These are phyloP conservation scores for Paedocypris sp. DNA, from an alignment of 2,113 vertebrate species.

Conservation along the genomic window DNA sequence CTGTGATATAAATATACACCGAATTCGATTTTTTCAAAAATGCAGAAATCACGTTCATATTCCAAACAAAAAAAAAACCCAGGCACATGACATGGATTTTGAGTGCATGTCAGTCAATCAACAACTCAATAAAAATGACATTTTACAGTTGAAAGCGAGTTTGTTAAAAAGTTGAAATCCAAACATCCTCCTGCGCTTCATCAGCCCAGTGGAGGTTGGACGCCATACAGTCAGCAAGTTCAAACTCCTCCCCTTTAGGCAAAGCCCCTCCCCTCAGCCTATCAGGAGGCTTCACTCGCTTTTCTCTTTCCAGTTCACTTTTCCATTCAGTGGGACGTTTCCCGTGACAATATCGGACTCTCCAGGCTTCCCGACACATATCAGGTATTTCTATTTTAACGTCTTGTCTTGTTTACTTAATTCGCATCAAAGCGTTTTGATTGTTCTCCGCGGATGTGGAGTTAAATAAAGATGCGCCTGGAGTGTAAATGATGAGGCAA, in stretches of 20 bases:
- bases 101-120: too few relatives aligned
- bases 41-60: too few relatives aligned
- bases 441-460: neutral
- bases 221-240: neutral
- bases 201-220: neutral
- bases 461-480: neutral
- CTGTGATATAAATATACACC: too few relatives aligned
- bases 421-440: neutral
- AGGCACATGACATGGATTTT: too few relatives aligned
- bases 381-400: slow-evolving; percentile 51
- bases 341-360: slow-evolving; percentile 57
- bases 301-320: slow-evolving; percentile 63
- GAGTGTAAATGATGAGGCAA: too few relatives aligned
- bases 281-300: slow-evolving; percentile 68
- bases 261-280: slow-evolving; percentile 66
- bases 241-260: slow-evolving; percentile 38
- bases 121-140: too few relatives aligned
- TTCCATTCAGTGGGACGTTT: slow-evolving; percentile 56
- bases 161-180: too few relatives aligned
- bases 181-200: neutral
- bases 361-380: slow-evolving; percentile 42
- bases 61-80: too few relatives aligned
- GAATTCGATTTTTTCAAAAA: too few relatives aligned
- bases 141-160: too few relatives aligned
- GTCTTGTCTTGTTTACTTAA: neutral